Base-by-base conservation (phyloP, 1,140 invertebrate species). In the Sinonovacula constricta region DNA sequence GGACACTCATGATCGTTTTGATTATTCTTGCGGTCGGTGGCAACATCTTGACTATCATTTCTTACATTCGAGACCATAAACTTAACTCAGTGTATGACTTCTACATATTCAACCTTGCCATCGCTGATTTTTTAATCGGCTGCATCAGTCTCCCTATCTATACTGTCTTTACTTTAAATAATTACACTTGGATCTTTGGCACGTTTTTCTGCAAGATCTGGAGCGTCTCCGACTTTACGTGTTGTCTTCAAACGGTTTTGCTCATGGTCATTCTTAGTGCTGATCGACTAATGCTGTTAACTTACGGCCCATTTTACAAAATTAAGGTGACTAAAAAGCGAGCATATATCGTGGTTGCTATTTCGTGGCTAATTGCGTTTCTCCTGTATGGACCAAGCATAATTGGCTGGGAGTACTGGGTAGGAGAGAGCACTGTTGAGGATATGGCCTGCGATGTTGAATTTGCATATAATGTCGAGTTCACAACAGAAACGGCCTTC, bases 21-120 rank as follows among this genome's bases (percentile, higher is more conserved):
- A 77, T 83, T 22, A 0, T 86, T 10, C n/a, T 82, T 22, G 81
- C 81, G 12, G 56, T 86, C 15, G 28, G 70, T 0, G 87, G 86
- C 10, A 89, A 89, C 59, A 45, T 81, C 5, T 67, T 87, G 28
- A 85, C 85, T 14, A 83, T 88, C 12, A 53, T 85, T 15, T 80
- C 87, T 0, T 88, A 84, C 59, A 62, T 83, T 7, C 59, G 56
- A 51, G 87, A 88, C 72, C 78, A 65, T 56, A 77, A 81, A n/a
- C 81, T 89, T 5, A 79, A 72, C 15, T 84, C 81, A 24, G 81
- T 85, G 4, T 83, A 84, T 59, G 88, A 89, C 70, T 80, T 86
- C n/a, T 88, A 88, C 59, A 74, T 89, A 12, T 70, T 86, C 7
- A 86, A 88, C 68, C 76, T 88, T 24, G 87, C 87, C 14, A 60